Conservation (phyloP, 2,797 vertebrate genomes). For the Fundulus diaphanus region DNA sequence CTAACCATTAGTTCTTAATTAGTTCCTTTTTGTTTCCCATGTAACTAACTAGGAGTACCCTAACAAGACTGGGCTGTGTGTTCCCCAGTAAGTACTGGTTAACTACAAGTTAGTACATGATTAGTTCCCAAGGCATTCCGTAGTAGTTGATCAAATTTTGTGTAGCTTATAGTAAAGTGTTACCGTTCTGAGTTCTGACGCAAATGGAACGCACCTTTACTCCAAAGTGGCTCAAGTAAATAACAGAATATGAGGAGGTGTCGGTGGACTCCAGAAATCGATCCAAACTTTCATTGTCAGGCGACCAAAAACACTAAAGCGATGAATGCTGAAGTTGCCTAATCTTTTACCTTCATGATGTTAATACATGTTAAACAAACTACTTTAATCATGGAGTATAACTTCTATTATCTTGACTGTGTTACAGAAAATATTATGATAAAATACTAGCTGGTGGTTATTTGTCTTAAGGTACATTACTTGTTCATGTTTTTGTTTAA, state of each 20-base stretch:
- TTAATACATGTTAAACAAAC: background rate
- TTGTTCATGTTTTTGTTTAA: slow-evolving; percentile 16
- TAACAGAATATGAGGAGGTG: background rate
- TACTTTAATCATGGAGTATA: background rate
- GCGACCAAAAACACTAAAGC: background rate
- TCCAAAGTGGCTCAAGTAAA: background rate
- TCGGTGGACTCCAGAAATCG: background rate
- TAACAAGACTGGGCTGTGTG: too few species aligned
- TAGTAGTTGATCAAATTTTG: too few species aligned
- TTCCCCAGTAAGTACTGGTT: too few species aligned
- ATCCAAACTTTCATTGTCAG: background rate
- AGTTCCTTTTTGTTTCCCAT: too few species aligned
- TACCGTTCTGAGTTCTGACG: too few species aligned
- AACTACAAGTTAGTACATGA: too few species aligned
- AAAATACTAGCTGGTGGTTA: background rate
- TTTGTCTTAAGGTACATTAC: background rate
- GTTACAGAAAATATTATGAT: background rate
- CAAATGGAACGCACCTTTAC: background rate
- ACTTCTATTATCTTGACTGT: background rate
- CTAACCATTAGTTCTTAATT: too few species aligned
- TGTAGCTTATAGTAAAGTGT: too few species aligned
- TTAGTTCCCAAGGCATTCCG: too few species aligned
- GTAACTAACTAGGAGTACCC: too few species aligned
- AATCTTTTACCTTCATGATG: background rate
- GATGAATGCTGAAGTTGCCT: background rate